Evolutionary conservation across 2,113 vertebrate species (phyloP), one percentile per base, ranked within the genome.

Genomic region (Condylura cristata): DNA sequence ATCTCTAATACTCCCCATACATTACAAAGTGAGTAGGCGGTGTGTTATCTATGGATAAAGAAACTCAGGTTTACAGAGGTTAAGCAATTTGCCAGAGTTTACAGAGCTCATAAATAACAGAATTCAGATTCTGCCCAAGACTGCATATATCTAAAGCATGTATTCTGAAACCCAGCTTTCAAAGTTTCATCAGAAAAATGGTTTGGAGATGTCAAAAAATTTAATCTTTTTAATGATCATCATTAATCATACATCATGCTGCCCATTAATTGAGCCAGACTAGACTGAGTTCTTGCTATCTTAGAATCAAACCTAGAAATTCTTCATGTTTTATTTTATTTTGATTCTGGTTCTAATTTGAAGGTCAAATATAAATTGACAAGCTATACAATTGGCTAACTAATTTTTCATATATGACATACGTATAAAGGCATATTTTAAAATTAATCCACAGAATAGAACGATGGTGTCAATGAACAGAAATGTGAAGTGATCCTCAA

Each of bases 181-280:
- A 78, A 79, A 84, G 14, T 83, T 88, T 90, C 75, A 63, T 78
- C 53, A 84, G 20, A 91, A 93, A 96, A 94, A 75, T 37, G 56
- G 20, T 91, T 78, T 91, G 37, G 24, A 78, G 61, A 80, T 81
- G 44, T 91, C 24, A 89, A 89, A 68, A 48, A 58, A 8, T 12
- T 56, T 44, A 9, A 51, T 48, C n/a, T 68, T 44, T 20, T 86
- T 89, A 87, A 75, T 78, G 70, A 51, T 63, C 39, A 89, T 60
- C 61, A 78, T 86, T 95, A 88, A 90, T 24, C 53, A 86, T 44
- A 53, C 53, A 86, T 44, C 46, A 87, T 70, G 41, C 22, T 95
- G 61, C 51, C 58, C 10, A 71, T 74, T 61, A 30, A 76, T n/a
- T 85, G 17, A 60, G 17, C 34, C 66, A 37, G 37, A 66, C n/a